phyloP scores from a whole-genome alignment of 1,140 invertebrate species.

The Notospermus geniculatus region DNA sequence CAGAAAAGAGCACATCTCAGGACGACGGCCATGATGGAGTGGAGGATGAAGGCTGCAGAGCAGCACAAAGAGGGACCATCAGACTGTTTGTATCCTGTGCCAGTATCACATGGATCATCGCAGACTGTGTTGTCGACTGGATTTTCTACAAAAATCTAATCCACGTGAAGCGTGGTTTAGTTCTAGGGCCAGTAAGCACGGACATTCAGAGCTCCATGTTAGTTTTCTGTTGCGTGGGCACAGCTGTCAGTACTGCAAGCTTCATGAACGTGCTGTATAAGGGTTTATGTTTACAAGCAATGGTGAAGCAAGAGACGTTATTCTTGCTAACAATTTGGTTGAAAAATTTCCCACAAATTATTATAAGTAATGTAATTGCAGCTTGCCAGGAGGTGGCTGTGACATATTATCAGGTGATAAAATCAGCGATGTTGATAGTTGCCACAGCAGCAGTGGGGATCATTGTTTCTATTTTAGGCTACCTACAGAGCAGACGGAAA shows the following conservation, averaged over 20 bases:
- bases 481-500: not conserved
- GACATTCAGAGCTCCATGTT: constrained; percentile 29
- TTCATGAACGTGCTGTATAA: constrained; percentile 37
- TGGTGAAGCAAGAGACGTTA: constrained; percentile 35
- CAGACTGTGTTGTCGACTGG: constrained; percentile 45
- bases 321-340: constrained; percentile 40
- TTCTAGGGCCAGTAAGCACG: constrained; percentile 36
- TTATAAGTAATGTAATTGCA: constrained; percentile 35
- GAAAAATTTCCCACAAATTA: constrained; percentile 43
- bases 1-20: no score
- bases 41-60: no score
- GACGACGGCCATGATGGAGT: no score
- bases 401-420: constrained; percentile 43
- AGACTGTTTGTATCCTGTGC: not conserved
- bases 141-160: constrained; percentile 37
- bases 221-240: constrained; percentile 41
- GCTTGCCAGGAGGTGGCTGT: constrained; percentile 43
- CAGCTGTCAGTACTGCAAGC: constrained; percentile 38
- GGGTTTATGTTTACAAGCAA: constrained; percentile 31
- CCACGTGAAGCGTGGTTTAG: constrained; percentile 35
- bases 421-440: constrained; percentile 35
- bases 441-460: not conserved
- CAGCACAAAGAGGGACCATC: no score
- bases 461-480: not conserved
- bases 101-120: constrained; percentile 7